These are phyloP conservation scores for Lypha dubia DNA, from an alignment of 2,888 invertebrate species.

Conservation along the genomic window DNA sequence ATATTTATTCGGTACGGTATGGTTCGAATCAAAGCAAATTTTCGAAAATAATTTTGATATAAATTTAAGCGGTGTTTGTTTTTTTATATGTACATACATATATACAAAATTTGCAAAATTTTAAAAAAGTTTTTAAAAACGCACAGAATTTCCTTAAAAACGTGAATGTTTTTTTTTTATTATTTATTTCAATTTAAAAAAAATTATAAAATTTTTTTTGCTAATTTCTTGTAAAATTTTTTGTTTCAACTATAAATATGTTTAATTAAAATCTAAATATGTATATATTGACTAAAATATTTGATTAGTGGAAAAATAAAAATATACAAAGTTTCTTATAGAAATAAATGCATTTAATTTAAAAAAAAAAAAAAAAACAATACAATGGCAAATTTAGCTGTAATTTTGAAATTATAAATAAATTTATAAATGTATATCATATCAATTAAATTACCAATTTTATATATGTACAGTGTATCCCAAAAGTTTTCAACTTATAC, in stretches of 20 bases:
- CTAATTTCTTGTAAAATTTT: background rate
- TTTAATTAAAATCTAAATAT: constrained; percentile 36
- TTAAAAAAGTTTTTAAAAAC: constrained; percentile 18
- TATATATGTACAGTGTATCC: background rate
- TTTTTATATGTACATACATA: no score
- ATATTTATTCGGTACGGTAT: no score
- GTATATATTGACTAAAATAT: constrained; percentile 67
- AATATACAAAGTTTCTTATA: constrained; percentile 14
- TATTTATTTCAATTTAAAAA: constrained; percentile 14
- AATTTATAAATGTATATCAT: background rate
- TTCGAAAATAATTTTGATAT: background rate
- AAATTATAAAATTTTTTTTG: constrained; percentile 18
- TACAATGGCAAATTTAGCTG: constrained; percentile 44
- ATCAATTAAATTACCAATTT: background rate
- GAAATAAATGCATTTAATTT: constrained; percentile 51
- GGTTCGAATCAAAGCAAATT: constrained; percentile 27
- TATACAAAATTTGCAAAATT: background rate
- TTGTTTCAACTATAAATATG: constrained; percentile 17
- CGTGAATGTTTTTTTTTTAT: background rate
- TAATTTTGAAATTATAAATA: constrained; percentile 16
- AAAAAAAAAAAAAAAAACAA: constrained; percentile 36
- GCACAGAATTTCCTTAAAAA: background rate
- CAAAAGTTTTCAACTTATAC: background rate
- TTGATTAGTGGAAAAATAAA: constrained; percentile 57
- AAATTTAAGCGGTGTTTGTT: background rate